Evolutionary conservation across 1,140 invertebrate genomes (phyloP).

Genomic region (Zaprionus lachaisei): DNA sequence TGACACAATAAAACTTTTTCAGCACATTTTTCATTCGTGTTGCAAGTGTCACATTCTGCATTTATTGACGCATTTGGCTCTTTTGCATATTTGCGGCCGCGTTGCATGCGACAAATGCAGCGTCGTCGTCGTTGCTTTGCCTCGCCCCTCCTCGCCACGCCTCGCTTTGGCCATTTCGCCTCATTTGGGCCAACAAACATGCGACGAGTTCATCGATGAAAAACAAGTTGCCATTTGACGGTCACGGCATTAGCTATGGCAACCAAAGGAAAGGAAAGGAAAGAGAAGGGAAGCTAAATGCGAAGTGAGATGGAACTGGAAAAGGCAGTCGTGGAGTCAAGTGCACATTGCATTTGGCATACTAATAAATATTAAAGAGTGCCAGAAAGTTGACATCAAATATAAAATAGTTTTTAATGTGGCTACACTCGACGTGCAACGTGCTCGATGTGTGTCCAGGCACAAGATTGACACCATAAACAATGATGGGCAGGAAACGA

Average conservation of each 20-base stretch:
- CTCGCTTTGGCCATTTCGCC: conserved; percentile 33
- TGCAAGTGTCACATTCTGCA: conserved; percentile 64
- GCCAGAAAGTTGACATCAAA: conserved; percentile 30
- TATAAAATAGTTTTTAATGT: conserved; percentile 37
- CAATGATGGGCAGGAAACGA: conserved; percentile 20
- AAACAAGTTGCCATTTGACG: conserved; percentile 40
- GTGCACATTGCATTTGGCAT: conserved; percentile 51
- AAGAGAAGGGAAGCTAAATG: neutral
- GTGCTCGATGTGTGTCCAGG: conserved; percentile 32
- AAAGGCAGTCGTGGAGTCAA: conserved; percentile 20
- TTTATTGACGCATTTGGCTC: conserved; percentile 79
- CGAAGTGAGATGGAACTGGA: neutral
- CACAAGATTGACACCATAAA: conserved; percentile 51
- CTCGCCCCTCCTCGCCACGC: neutral
- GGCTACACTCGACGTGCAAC: conserved; percentile 17
- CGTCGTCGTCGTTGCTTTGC: conserved; percentile 27
- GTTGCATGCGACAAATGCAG: conserved; percentile 76
- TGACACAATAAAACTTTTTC: conserved; percentile 77
- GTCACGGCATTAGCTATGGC: neutral
- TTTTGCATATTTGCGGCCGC: conserved; percentile 72
- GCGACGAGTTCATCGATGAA: conserved; percentile 65
- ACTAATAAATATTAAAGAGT: conserved; percentile 50
- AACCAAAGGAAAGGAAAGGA: neutral
- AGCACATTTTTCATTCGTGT: conserved; percentile 52
- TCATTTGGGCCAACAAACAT: conserved; percentile 50